A percentile compares a stretch with the other conserved stretches of the same genome.
Evolutionary conservation across 2,888 invertebrate species (phyloP).

Genomic region (Chirona hameri): DNA sequence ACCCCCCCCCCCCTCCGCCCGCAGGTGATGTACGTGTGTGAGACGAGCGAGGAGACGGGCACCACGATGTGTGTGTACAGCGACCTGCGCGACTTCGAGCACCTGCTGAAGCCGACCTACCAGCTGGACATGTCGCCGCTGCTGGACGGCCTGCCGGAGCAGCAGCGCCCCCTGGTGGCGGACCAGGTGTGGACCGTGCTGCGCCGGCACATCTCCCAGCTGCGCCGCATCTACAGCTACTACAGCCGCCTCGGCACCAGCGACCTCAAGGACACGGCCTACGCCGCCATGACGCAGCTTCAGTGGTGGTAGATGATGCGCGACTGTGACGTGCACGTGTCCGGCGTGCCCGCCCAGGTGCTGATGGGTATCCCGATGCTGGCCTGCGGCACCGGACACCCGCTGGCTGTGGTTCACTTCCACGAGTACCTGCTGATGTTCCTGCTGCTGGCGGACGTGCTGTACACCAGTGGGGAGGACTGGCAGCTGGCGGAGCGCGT

Average conservation of each 20-base stretch:
- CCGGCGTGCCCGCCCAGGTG: constrained; percentile 47
- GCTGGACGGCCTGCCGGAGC: neutral
- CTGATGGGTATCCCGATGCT: constrained; percentile 25
- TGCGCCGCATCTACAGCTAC: constrained; percentile 54
- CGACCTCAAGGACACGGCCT: constrained; percentile 43
- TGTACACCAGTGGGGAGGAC: constrained; percentile 8
- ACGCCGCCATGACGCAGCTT: constrained; percentile 53
- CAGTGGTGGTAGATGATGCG: constrained; percentile 60
- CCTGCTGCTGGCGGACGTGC: constrained; percentile 24
- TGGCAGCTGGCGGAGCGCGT: constrained; percentile 25
- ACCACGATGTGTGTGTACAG: constrained; percentile 12
- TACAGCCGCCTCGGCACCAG: constrained; percentile 49
- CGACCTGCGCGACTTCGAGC: constrained; percentile 13
- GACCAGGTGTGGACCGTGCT: constrained; percentile 10
- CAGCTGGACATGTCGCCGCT: constrained; percentile 11
- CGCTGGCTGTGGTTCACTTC: constrained; percentile 8
- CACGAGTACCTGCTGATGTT: constrained; percentile 7
- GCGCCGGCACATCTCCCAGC: constrained; percentile 49
- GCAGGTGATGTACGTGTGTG: constrained; percentile 27
- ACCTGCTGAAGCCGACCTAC: constrained; percentile 24
- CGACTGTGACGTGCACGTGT: constrained; percentile 55
- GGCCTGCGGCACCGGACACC: neutral
- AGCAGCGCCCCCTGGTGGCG: neutral
- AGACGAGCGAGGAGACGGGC: neutral
- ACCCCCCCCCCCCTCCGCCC: neutral